Evolutionary conservation across 2,888 invertebrate genomes (phyloP).

Genomic region (Drosophila greeni): DNA sequence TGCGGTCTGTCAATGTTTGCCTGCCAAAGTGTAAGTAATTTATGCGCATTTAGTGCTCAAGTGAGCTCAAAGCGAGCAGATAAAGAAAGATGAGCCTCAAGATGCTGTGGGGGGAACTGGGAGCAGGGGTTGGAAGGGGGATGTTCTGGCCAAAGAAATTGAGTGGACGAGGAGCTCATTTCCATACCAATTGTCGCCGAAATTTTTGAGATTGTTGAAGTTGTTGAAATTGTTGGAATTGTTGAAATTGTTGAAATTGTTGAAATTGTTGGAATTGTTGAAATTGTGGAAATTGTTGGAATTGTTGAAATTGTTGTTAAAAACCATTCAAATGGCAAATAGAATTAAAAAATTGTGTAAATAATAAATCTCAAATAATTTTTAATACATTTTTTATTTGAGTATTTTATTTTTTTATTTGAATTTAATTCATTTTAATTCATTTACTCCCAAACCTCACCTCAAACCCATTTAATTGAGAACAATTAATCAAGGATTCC

Average conservation of each 20-base stretch:
- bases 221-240: too few relatives aligned
- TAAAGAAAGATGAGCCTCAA: conserved; percentile 58
- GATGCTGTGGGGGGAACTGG: conserved; percentile 29
- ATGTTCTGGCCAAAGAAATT: neutral
- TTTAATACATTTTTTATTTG: too few relatives aligned
- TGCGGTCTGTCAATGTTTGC: conserved; percentile 65
- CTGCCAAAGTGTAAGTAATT: conserved; percentile 71
- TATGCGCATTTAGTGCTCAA: conserved; percentile 73
- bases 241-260: too few relatives aligned
- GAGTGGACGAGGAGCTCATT: conserved; percentile 2
- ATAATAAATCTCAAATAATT: neutral
- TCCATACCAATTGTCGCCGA: conserved; percentile 15
- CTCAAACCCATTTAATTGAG: neutral
- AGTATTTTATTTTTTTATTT: neutral
- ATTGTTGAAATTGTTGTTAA: too few relatives aligned
- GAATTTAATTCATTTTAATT: neutral
- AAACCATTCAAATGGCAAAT: conserved; percentile 2
- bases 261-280: too few relatives aligned
- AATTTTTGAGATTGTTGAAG: too few relatives aligned
- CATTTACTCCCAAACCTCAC: neutral
- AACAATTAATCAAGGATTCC: neutral
- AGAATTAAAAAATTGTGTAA: too few relatives aligned
- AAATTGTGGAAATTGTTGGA: too few relatives aligned
- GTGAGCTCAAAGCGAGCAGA: conserved; percentile 65
- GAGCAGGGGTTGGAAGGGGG: conserved; percentile 11